phyloP scores from a whole-genome alignment of 2,888 invertebrate genomes.

The Baronia brevicornis region DNA sequence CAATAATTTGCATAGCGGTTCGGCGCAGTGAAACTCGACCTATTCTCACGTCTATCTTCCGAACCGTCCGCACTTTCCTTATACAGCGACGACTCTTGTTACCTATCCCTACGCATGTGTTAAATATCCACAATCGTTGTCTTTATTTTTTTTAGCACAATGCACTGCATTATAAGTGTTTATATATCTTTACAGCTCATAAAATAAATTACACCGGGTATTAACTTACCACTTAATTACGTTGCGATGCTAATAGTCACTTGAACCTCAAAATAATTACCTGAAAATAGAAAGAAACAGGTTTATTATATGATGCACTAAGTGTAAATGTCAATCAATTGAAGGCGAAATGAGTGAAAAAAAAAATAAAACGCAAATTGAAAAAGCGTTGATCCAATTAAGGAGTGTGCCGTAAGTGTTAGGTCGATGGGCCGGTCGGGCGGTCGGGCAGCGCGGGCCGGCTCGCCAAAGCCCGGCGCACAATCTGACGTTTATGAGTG shows the following conservation, averaged over 20 bases:
- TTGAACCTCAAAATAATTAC: slow-evolving; percentile 47
- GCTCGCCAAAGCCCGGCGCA: slow-evolving; percentile 64
- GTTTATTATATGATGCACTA: slow-evolving; percentile 37
- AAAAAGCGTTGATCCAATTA: slow-evolving; percentile 61
- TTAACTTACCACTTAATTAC: slow-evolving; percentile 49
- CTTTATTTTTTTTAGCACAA: slow-evolving; percentile 17
- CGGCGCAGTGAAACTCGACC: slow-evolving; percentile 44
- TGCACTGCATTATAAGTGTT: slow-evolving; percentile 15
- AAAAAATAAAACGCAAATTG: slow-evolving; percentile 30
- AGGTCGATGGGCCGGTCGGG: slow-evolving; percentile 25
- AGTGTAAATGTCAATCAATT: slow-evolving; percentile 31
- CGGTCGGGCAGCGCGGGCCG: slow-evolving; percentile 22
- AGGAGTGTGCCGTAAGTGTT: slow-evolving; percentile 31
- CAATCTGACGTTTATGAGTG: slow-evolving; percentile 77
- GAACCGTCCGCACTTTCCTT: slow-evolving; percentile 40
- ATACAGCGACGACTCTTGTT: slow-evolving; percentile 48
- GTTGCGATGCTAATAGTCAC: slow-evolving; percentile 35
- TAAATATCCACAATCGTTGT: slow-evolving; percentile 29
- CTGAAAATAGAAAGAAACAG: slow-evolving; percentile 46
- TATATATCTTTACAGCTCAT: slow-evolving; percentile 17
- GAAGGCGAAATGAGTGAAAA: slow-evolving; percentile 36
- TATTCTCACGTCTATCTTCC: slow-evolving; percentile 67
- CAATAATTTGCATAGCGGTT: slow-evolving; percentile 69
- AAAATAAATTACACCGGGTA: slow-evolving; percentile 15
- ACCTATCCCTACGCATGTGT: slow-evolving; percentile 34